A percentile compares a stretch with the other conserved stretches of the same genome.
These are phyloP conservation scores for Trachelus stipa DNA, from an alignment of 2,888 invertebrate species.

Conservation along the genomic window DNA sequence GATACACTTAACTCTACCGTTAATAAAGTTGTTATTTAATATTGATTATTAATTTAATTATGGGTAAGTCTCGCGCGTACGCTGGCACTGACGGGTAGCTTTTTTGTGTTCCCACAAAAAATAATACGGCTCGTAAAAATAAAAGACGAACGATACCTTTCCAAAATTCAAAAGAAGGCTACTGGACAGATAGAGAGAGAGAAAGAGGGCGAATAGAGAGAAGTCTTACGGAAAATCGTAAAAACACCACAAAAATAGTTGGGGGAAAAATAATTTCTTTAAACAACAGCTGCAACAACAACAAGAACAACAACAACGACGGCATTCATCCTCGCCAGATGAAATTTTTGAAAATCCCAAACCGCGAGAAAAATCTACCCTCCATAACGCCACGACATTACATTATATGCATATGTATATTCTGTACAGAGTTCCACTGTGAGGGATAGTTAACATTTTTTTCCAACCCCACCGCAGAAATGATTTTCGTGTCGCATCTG, in stretches of 20 bases:
- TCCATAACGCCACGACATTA: background rate
- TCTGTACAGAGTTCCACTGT: background rate
- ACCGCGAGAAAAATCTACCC: background rate
- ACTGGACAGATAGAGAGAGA: background rate
- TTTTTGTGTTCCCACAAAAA: background rate
- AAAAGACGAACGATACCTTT: background rate
- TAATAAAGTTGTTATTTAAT: background rate
- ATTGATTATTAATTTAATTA: background rate
- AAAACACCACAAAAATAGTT: background rate
- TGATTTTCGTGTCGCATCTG: background rate
- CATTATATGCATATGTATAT: slow-evolving; percentile 11
- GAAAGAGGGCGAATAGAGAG: background rate
- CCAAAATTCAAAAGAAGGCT: background rate
- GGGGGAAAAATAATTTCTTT: background rate
- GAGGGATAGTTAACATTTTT: background rate
- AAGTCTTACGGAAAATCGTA: background rate
- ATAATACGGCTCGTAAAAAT: background rate
- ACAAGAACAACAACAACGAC: background rate
- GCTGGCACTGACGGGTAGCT: background rate
- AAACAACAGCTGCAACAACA: background rate
- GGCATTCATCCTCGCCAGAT: background rate
- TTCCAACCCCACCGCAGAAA: background rate
- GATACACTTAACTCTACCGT: background rate
- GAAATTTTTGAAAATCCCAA: background rate
- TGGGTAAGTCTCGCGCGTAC: background rate